Conservation (phyloP, 2,888 invertebrate species). For the Tiliacea citrago region DNA sequence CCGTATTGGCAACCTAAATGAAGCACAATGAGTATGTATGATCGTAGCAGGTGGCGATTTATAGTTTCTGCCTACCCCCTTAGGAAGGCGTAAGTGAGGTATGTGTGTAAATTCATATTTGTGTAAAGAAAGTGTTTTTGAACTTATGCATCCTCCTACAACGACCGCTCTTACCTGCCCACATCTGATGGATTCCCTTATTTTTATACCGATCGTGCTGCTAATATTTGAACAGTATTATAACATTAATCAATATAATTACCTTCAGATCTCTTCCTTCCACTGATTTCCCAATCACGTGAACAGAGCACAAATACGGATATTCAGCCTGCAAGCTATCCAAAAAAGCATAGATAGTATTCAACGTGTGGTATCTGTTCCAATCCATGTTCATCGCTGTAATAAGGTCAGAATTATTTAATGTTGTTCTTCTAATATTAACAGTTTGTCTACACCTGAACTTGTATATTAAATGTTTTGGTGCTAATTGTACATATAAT, state of each 20-base stretch:
- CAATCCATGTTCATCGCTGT: slow-evolving; percentile 79
- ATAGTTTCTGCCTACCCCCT: no score
- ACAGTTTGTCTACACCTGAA: background rate
- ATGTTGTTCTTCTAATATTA: no score
- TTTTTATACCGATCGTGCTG: background rate
- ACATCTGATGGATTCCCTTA: background rate
- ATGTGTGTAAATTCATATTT: background rate
- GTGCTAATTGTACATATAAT: background rate
- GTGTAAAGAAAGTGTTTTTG: background rate
- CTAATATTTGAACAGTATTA: background rate
- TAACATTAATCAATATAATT: slow-evolving; percentile 33
- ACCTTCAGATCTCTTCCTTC: slow-evolving; percentile 86
- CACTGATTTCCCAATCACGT: slow-evolving; percentile 80
- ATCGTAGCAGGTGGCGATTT: no score
- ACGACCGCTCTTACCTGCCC: background rate
- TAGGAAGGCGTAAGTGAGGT: no score
- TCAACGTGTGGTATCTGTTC: slow-evolving; percentile 81
- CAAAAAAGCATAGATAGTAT: slow-evolving; percentile 82
- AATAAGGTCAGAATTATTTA: slow-evolving; percentile 3
- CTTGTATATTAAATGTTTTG: background rate
- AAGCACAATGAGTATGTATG: no score
- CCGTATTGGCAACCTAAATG: no score
- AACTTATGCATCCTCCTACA: background rate
- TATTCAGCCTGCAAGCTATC: slow-evolving; percentile 77
- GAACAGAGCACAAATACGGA: slow-evolving; percentile 81